Evolutionary conservation across 37 sponge, comb jelly and placozoan genomes (phyloP), one percentile per base, ranked within the genome.

Genomic region (Haliclona indistincta): DNA sequence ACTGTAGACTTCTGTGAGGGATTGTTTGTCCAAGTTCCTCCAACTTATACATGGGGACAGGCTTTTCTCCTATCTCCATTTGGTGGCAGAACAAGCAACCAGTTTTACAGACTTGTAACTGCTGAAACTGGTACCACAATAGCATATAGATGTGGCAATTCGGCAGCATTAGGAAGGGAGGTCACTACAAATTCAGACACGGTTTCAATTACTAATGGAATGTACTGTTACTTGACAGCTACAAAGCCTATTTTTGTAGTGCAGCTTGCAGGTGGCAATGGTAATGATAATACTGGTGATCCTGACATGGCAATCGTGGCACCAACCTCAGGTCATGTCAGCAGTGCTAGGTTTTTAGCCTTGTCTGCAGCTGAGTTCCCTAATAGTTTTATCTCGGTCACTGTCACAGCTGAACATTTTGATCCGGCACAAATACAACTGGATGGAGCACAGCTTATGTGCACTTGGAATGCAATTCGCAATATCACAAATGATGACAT

Each of bases 241-340:
- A 8, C 36, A 8, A 17, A 64, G 7, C 66, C 66, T n/a, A 5
- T 64, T 28, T 34, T 64, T 22, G 10, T 64, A 8, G 39, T 22
- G 7, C 66, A 64, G 66, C 39, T 64, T 10, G 34, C 66, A 5
- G 13, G 15, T 28, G 66, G 66, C 22, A 41, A 41, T 6, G 38
- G 66, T 64, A 64, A 38, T 64, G 66, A 64, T 22, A 35, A 5
- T 35, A 64, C 8, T 15, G 66, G 66, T 36, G 66, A 64, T 22
- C 66, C 66, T 8, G 66, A 38, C 7, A 22, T 64, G 34, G 66
- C 66, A 10, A 64, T 64, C 41, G 22, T 64, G 8, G 34, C 66
- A 36, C 66, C 66, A 7, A 64, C 38, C 22, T 15, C 8, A 15
- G 41, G 38, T 15, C 38, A 64, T n/a, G 39, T 64, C 36, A 64